Evolutionary conservation across 53 echinoderm and acorn worm species (phyloP).

Genomic region (Hippasteria phrygiana): DNA sequence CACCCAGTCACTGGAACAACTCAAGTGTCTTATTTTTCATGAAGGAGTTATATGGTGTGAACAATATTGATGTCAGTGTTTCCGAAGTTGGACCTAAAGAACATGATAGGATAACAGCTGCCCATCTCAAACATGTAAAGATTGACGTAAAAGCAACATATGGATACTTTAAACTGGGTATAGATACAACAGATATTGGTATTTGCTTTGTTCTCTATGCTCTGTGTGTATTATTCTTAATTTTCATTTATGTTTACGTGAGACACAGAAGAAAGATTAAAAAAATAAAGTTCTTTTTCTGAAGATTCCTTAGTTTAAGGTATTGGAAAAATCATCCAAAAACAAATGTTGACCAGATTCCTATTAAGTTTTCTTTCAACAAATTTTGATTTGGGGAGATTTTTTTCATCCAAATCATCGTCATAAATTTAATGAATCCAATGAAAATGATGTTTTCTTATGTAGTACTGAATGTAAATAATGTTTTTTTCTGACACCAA

Average conservation of each 20-base stretch:
- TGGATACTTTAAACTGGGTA: constrained; percentile 76
- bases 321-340: no score
- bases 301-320: not conserved
- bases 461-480: no score
- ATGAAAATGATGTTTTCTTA: no score
- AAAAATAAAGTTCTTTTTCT: not conserved
- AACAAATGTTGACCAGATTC: no score
- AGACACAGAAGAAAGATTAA: constrained; percentile 78
- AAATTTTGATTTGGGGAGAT: no score
- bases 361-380: no score
- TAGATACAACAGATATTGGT: constrained; percentile 83
- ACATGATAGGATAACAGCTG: constrained; percentile 24
- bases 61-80: constrained; percentile 67
- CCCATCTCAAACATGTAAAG: constrained; percentile 45
- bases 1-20: constrained; percentile 72
- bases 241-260: constrained; percentile 82
- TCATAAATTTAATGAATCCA: no score
- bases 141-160: constrained; percentile 15
- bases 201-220: constrained; percentile 87
- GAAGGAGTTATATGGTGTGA: constrained; percentile 75
- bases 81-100: constrained; percentile 1
- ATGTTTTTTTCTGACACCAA: no score
- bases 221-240: constrained; percentile 71
- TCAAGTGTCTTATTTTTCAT: constrained; percentile 75
- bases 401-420: no score